Evolutionary conservation across 1,140 invertebrate genomes (phyloP).

Genomic region (Drosophila mauritiana): DNA sequence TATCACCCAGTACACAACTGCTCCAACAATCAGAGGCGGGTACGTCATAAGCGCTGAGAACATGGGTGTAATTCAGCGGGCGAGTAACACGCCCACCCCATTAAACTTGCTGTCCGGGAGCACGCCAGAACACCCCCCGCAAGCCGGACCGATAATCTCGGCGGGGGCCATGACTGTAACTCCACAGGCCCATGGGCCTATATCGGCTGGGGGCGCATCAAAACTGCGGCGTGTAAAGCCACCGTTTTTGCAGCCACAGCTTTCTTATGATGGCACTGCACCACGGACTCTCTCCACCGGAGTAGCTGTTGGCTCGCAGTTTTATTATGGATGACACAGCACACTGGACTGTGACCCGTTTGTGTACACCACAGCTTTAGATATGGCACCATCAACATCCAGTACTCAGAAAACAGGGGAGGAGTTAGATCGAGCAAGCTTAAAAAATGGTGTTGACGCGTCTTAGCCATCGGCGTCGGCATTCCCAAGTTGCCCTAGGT

Average conservation of each 20-base stretch:
- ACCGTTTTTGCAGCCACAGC: constrained; percentile 60
- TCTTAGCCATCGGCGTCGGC: constrained; percentile 37
- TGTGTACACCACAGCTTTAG: constrained; percentile 45
- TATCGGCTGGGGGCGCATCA: constrained; percentile 39
- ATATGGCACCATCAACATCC: constrained; percentile 6
- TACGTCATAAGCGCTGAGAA: constrained; percentile 72
- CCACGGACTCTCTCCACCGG: constrained; percentile 79
- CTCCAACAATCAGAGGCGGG: constrained; percentile 68
- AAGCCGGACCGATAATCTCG: constrained; percentile 27
- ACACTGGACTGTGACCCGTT: constrained; percentile 53
- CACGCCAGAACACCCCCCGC: constrained; percentile 60
- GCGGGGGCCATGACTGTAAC: constrained; percentile 42
- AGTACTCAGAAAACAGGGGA: constrained; percentile 1
- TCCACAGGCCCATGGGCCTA: constrained; percentile 38
- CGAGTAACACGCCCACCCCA: constrained; percentile 63
- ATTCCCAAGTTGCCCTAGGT: background rate
- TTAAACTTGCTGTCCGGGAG: constrained; percentile 49
- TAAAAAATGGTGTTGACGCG: background rate
- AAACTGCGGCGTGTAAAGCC: constrained; percentile 65
- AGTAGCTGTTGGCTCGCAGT: constrained; percentile 74
- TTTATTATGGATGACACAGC: constrained; percentile 83
- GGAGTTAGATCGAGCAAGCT: background rate
- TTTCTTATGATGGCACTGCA: constrained; percentile 79
- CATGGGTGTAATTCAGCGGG: constrained; percentile 61
- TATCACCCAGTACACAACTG: constrained; percentile 74